Conservation (phyloP, 2,797 vertebrate species). For the Pelodytes ibericus region DNA sequence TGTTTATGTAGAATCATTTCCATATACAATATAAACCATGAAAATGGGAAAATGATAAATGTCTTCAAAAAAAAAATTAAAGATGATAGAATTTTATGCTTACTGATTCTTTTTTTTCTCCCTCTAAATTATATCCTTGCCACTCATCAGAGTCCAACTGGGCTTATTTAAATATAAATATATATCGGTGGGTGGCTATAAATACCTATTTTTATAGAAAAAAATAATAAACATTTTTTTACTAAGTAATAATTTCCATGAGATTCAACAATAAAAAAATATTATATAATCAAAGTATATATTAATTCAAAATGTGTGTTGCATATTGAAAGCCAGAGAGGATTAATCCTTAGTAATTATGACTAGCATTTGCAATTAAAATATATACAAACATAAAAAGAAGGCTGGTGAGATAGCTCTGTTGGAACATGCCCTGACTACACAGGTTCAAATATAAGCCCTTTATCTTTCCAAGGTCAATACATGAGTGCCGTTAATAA, state of each 20-base stretch:
- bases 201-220: not conserved
- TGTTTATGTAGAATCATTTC: not conserved
- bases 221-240: not conserved
- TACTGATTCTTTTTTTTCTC: not conserved
- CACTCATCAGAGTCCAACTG: conserved; percentile 1
- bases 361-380: not conserved
- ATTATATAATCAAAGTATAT: not conserved
- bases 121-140: not conserved
- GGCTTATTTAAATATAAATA: conserved; percentile 7
- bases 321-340: not conserved
- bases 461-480: too few relatives aligned
- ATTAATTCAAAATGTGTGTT: not conserved
- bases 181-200: not conserved
- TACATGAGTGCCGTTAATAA: too few relatives aligned
- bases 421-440: too few relatives aligned
- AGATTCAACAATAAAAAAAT: not conserved
- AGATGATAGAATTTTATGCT: not conserved
- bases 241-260: too few relatives aligned
- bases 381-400: too few relatives aligned
- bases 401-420: too few relatives aligned
- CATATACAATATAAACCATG: not conserved
- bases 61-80: not conserved
- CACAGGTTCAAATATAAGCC: too few relatives aligned
- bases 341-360: not conserved
- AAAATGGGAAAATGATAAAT: not conserved